Evolutionary conservation across 2,888 invertebrate species (phyloP), one percentile per base, ranked within the genome.

Genomic region (Herminia tarsipennalis): DNA sequence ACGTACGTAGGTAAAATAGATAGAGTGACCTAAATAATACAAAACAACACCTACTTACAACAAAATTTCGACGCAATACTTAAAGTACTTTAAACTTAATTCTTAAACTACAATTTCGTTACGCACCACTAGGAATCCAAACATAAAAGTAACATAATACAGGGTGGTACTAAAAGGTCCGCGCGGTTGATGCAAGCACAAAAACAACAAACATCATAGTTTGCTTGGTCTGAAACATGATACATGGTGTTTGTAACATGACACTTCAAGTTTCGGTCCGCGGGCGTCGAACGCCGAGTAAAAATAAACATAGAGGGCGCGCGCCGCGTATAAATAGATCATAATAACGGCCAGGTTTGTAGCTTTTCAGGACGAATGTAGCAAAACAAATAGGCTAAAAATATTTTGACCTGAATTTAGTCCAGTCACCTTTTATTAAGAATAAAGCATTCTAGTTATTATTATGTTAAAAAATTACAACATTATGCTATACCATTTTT

Each of bases 291-390:
- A 51, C 42, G 48, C 28, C 10, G 45, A 48, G 52, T 69, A 66
- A 37, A 69, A 69, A 69, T 66, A 69, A 69, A 66, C 51, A 66
- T 6, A 62, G 66, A 61, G 59, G 55, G 63, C 57, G 60, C 53
- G 43, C 48, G 37, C 56, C 18, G 29, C 27, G 45, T 60, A 56
- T 52, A 67, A 67, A 64, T 67, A 65, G 47, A 51, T 54, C 40
- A 54, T 52, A 50, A 28, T 48, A 51, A 52, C 59, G 43, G 58
- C 58, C 56, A 47, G 44, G 44, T 45, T 42, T 40, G 39, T 37
- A 43, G 33, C 33, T 48, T 54, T 46, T 44, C 28, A 40, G 25
- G 42, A 40, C 27, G 14, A 21, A 24, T 2, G 20, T 40, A 18
- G 32, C 24, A 24, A 14, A 16, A 12, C 14, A 21, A 28, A n/a